Evolutionary conservation across 2,888 invertebrate species (phyloP), one percentile per base, ranked within the genome.

Genomic region (Acanthosepion esculentum): DNA sequence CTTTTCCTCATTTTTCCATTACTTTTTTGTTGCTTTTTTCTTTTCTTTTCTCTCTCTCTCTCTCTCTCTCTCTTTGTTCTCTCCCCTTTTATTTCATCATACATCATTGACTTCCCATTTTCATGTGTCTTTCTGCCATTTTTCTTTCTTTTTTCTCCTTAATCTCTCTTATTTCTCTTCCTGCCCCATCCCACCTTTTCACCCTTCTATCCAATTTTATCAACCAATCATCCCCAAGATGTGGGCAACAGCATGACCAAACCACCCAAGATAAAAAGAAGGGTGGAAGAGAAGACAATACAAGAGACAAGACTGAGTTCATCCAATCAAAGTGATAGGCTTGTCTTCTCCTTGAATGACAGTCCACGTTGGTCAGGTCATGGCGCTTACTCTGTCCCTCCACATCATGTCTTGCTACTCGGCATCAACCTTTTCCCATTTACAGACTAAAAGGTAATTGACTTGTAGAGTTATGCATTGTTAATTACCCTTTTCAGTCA

Each of bases 101-200:
- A 10, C 1, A 10, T 10, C 15, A 2, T 78, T 4, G 12, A n/a
- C 7, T n/a, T n/a, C n/a, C 2, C 12, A n/a, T 2, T 10, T 8
- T n/a, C 10, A 1, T n/a, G 1, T n/a, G 1, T 12, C 6, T n/a
- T 15, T n/a, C 8, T 78, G 12, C n/a, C n/a, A 2, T 15, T 78
- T 8, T 10, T 15, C n/a, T n/a, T 78, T 41, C 41, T 41, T 41
- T 41, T 41, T 41, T 41, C 41, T 41, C 41, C 41, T 41, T 41
- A 41, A 7, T 2, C n/a, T n/a, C 12, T 4, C 12, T 12, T n/a
- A n/a, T 15, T 8, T n/a, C 15, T n/a, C 18, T 12, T 4, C 12
- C 12, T 78, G 15, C 15, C 12, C 18, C 15, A 5, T 33, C 4
- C 10, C 4, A n/a, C n/a, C 12, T 33, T 33, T 78, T 18, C 15